Base-by-base conservation (phyloP, 2,888 invertebrate genomes). In the Spodoptera exigua region DNA sequence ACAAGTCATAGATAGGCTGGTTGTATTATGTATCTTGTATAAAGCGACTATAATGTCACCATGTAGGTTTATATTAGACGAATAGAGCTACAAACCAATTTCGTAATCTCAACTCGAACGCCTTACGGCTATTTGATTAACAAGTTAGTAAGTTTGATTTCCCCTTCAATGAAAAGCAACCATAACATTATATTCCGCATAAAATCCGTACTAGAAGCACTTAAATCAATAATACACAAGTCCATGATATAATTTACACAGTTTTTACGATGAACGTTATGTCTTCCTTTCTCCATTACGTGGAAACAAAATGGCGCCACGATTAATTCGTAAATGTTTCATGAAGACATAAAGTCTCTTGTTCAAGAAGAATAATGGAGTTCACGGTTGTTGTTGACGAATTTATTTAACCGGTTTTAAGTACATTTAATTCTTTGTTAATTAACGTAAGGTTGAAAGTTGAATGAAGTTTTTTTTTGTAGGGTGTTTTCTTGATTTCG, bases 281-380 rank as follows among this genome's bases (percentile, higher is more conserved):
- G 75, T 75, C 79, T 73, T 65, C 70, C 68, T 45, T 65, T 58
- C 61, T 52, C 75, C 70, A 68, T 77, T 68, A 81, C 67, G 65
- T 52, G 47, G 41, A 58, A 44, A 37, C 13, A 51, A 46, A 67
- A 76, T 58, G 63, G 67, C 77, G 78, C 79, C 78, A 73, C 89
- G 92, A 92, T 93, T 92, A 91, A 90, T 91, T 87, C 85, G 79
- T 93, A 82, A 91, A 91, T 93, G 80, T 90, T 92, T 88, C 75
- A 92, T 89, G 86, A 88, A 83, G 81, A 27, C 49, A 63, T 69
- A 66, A 62, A 62, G 45, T 56, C 37, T 53, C 41, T 57, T 70
- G 56, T 66, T 59, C 35, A 17, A n/a, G 41, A n/a, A 37, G 21
- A 41, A 39, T 61, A 18, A 54, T 54, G 37, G 51, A 34, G 32